Evolutionary conservation across 2,113 vertebrate genomes (phyloP), one percentile per base, ranked within the genome.

Genomic region (Calidris pygmaea): DNA sequence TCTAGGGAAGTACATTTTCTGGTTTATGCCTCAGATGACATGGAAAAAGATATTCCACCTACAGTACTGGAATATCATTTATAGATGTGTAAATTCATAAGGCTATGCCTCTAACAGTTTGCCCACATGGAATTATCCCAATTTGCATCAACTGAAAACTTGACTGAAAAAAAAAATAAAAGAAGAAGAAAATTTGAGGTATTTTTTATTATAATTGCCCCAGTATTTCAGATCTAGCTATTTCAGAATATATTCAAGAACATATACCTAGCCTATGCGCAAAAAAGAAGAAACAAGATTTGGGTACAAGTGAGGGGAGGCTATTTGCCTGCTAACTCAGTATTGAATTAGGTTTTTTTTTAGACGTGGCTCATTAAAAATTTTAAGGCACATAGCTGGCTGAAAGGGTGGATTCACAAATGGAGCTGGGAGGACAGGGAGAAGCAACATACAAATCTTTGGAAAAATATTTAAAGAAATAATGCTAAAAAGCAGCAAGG

Each of bases 21-120:
- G 84, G 87, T 93, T 95, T 95, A 63, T 91, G 80, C 94, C 84
- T 95, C 87, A 85, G 91, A 95, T 95, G 91, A 95, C 94, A 89
- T 62, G 89, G 91, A 96, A 96, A 96, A 96, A 95, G 92, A 96
- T 92, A 96, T 94, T 96, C 93, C 89, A 92, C 94, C 93, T 94
- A 93, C 92, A 87, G 50, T 43, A 63, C 93, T 96, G 91, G 91
- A 97, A 95, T 95, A 93, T 96, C 96, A 95, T 91, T 96, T 93
- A 94, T 92, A 70, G 93, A 79, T 73, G 71, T 94, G 84, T 82
- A 92, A 93, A 96, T 96, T 95, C 81, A 94, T 73, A 91, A 92
- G 89, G 73, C 53, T 87, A 20, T 94, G 60, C 89, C 48, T 92
- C 84, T 90, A 90, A 93, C 76, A 94, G 66, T 92, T 92, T 95